These are phyloP conservation scores for Trichoplax adhaerens DNA, from an alignment of 37 sponge, comb jelly and placozoan species.

Conservation along the genomic window DNA sequence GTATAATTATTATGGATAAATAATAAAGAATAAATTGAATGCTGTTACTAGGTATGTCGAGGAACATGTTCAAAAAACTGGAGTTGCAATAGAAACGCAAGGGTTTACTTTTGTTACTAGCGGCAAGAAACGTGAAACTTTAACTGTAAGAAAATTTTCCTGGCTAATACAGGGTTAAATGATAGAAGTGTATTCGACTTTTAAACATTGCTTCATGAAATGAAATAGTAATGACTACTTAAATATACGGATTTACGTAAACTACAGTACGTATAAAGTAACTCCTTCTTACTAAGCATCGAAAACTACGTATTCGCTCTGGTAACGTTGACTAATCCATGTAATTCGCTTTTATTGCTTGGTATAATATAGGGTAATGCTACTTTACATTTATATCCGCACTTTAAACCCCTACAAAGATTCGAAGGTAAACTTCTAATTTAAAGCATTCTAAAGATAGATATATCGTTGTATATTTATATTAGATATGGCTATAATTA, in stretches of 20 bases:
- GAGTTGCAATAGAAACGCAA: constrained; percentile 76
- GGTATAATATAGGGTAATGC: constrained; percentile 24
- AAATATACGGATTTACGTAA: background rate
- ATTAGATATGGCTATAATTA: too few relatives aligned
- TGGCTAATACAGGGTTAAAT: too few relatives aligned
- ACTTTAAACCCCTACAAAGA: constrained; percentile 12
- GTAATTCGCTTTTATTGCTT: background rate
- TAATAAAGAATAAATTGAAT: constrained; percentile 4
- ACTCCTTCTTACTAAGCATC: constrained; percentile 1
- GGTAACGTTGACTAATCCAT: background rate
- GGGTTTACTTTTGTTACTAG: constrained; percentile 56
- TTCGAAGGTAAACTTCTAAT: constrained; percentile 4
- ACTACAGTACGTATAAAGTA: background rate
- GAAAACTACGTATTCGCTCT: too few relatives aligned
- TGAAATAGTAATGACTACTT: too few relatives aligned
- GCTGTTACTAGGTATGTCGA: constrained; percentile 42
- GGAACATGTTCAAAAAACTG: constrained; percentile 58
- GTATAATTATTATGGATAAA: constrained; percentile 3
- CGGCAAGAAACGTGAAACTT: constrained; percentile 55
- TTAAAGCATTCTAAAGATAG: too few relatives aligned
- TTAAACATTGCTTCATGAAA: too few relatives aligned
- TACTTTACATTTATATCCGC: constrained; percentile 30
- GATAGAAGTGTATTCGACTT: too few relatives aligned
- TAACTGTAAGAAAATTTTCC: constrained; percentile 23
- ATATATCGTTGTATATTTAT: too few relatives aligned